A percentile compares a stretch with the other conserved stretches of the same genome.
Conservation (phyloP, 2,888 invertebrate genomes). For the Thyatira batis region DNA sequence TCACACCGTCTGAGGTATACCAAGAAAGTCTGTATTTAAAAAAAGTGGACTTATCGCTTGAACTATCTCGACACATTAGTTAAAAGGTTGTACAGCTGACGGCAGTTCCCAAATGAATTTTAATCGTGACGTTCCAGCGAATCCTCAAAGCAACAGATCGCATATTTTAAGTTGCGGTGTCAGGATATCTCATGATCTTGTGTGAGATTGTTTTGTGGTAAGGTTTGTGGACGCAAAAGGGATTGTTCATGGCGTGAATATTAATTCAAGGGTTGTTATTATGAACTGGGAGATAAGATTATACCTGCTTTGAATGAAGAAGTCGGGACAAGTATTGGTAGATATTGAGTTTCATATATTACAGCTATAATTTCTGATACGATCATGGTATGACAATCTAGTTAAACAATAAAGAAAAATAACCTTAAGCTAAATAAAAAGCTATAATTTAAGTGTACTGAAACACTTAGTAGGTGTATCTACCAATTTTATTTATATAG, state of each 20-base stretch:
- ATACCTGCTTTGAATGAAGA: constrained; percentile 27
- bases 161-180: constrained; percentile 21
- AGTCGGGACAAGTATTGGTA: background rate
- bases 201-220: constrained; percentile 45
- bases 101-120: constrained; percentile 54
- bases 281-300: constrained; percentile 36
- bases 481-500: too few species aligned
- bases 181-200: constrained; percentile 49
- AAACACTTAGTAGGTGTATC: too few species aligned
- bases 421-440: too few species aligned
- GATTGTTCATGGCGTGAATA: constrained; percentile 47
- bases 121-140: constrained; percentile 50
- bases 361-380: too few species aligned
- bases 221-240: constrained; percentile 38
- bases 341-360: constrained; percentile 6
- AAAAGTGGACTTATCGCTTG: constrained; percentile 39
- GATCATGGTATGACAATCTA: background rate
- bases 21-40: constrained; percentile 43
- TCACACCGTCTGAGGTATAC: constrained; percentile 41
- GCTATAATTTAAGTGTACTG: too few species aligned
- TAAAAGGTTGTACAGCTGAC: constrained; percentile 41
- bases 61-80: constrained; percentile 56
- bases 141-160: constrained; percentile 42
- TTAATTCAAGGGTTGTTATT: constrained; percentile 46
- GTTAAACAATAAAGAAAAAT: too few species aligned